These are phyloP conservation scores for Trichonephila inaurata DNA, from an alignment of 1,140 invertebrate genomes.

Conservation along the genomic window DNA sequence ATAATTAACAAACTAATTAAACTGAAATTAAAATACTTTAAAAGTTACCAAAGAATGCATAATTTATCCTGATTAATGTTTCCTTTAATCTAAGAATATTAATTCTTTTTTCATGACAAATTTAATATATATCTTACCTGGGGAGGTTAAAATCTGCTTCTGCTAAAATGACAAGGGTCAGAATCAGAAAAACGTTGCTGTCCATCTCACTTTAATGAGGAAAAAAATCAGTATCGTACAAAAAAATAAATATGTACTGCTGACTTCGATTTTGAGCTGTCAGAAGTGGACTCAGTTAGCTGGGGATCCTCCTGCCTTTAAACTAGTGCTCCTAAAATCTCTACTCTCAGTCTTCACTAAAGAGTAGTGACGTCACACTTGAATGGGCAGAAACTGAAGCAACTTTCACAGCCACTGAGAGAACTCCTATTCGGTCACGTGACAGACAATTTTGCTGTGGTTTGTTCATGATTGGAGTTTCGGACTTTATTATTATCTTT, in stretches of 20 bases:
- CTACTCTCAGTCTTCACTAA: slow-evolving; percentile 17
- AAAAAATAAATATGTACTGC: background rate
- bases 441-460: slow-evolving; percentile 15
- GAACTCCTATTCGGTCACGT: slow-evolving; percentile 10
- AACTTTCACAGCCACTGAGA: slow-evolving; percentile 42
- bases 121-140: background rate
- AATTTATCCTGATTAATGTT: background rate
- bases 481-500: slow-evolving; percentile 16
- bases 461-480: slow-evolving; percentile 46
- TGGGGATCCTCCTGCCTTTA: slow-evolving; percentile 29
- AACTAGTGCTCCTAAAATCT: slow-evolving; percentile 32
- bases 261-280: slow-evolving; percentile 7
- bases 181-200: slow-evolving; percentile 1
- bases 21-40: too few relatives aligned
- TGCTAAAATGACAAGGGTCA: slow-evolving; percentile 24
- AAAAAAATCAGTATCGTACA: background rate
- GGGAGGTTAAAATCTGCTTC: slow-evolving; percentile 29
- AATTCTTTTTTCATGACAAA: too few relatives aligned
- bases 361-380: slow-evolving; percentile 33
- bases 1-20: too few relatives aligned
- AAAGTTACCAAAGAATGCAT: too few relatives aligned
- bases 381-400: background rate
- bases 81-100: background rate
- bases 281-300: background rate
- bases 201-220: background rate